Evolutionary conservation across 2,113 vertebrate genomes (phyloP).

Genomic region (Furnarius figulus): DNA sequence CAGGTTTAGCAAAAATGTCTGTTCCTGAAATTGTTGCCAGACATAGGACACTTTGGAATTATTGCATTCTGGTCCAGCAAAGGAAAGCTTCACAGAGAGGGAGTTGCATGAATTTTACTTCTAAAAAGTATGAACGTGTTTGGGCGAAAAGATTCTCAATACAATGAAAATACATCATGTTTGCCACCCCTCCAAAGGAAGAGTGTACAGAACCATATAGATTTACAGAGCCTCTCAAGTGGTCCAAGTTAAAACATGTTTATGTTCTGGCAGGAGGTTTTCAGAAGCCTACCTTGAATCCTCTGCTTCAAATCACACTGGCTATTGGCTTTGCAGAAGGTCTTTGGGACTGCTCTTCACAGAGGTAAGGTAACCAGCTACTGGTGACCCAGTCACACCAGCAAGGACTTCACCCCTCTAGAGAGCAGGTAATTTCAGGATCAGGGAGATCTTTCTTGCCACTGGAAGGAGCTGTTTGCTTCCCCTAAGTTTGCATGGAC

Average conservation of each 20-base stretch:
- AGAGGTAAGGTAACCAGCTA: neutral
- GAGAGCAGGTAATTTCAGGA: neutral
- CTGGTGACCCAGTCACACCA: neutral
- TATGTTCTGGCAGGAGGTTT: neutral
- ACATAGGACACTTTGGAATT: neutral
- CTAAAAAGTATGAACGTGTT: neutral
- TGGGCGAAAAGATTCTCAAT: neutral
- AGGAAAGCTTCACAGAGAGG: neutral
- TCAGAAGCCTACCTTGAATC: neutral
- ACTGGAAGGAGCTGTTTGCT: neutral
- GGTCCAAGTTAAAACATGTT: neutral
- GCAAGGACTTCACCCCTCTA: neutral
- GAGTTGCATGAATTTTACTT: neutral
- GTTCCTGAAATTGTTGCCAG: neutral
- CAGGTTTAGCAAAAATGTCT: neutral
- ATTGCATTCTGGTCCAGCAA: neutral
- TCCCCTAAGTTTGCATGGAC: neutral
- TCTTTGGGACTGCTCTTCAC: neutral
- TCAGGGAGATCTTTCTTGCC: neutral
- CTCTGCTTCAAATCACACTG: neutral
- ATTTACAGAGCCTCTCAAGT: neutral
- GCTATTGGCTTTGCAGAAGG: neutral
- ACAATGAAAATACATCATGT: fast-evolving
- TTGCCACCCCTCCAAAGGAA: neutral
- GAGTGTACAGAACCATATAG: neutral